Conservation (phyloP, 2,888 invertebrate species). For the Bruchidius siliquastri region DNA sequence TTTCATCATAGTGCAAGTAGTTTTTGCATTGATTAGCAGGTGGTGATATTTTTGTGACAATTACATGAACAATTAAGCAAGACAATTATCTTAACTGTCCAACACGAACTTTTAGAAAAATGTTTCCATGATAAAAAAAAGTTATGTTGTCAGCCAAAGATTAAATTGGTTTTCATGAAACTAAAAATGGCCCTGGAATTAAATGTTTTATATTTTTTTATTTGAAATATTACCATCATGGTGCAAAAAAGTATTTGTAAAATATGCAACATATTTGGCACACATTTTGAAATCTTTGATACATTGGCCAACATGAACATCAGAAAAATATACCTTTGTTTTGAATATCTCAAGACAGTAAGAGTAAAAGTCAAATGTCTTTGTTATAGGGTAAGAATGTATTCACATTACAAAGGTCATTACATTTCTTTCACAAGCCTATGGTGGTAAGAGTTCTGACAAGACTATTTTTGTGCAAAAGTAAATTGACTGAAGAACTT, state of each 20-base stretch:
- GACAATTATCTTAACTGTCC: too few relatives aligned
- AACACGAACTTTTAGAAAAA: too few relatives aligned
- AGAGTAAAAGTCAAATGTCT: not conserved
- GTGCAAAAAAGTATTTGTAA: not conserved
- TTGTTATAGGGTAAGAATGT: not conserved
- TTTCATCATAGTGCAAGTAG: too few relatives aligned
- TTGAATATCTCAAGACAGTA: not conserved
- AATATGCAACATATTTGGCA: not conserved
- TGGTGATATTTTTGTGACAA: too few relatives aligned
- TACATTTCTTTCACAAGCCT: not conserved
- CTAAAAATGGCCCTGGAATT: not conserved
- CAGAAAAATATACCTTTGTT: not conserved
- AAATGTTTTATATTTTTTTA: not conserved
- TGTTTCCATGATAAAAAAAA: too few relatives aligned
- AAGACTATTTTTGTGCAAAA: not conserved
- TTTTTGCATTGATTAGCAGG: too few relatives aligned
- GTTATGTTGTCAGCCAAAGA: not conserved
- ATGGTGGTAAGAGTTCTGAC: not conserved
- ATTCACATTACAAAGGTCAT: slow-evolving; percentile 3
- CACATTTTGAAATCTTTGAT: not conserved
- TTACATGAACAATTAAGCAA: too few relatives aligned
- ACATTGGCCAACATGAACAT: not conserved
- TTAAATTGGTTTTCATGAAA: not conserved
- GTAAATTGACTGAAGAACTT: too few relatives aligned
- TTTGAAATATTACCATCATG: not conserved